Evolutionary conservation across 2,113 vertebrate species (phyloP), one percentile per base, ranked within the genome.

Genomic region (Oreochromis aureus): DNA sequence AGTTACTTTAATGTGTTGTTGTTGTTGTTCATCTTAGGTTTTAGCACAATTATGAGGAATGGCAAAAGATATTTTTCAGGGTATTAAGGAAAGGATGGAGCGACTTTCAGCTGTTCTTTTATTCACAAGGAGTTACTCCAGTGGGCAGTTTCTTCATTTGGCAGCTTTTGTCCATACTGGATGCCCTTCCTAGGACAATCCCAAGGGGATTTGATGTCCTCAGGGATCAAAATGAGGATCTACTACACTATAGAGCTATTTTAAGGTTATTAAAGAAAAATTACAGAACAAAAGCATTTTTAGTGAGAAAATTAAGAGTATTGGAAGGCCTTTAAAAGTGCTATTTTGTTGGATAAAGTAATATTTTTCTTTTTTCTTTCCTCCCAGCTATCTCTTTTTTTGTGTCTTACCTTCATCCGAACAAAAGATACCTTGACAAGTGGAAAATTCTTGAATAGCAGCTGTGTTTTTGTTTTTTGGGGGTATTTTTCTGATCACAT

Each of bases 401-500:
- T 80, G 2, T 82, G 22, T 84, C 27, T 66, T 80, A 85, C 80
- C 24, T 54, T 71, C 53, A 66, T 66, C 36, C 36, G n/a, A 81
- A 85, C 59, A 89, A 89, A 81, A 30, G 55, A 61, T 10, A 48
- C 39, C 36, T 80, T 63, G 34, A 78, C 71, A 86, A 83, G 36
- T 85, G 39, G 27, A 87, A 82, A 83, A 79, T 66, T n/a, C 80
- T 85, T 91, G 71, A 90, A 61, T 85, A 10, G 78, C 18, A 85
- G 80, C 58, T 27, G 79, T 27, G 80, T 82, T 79, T 63, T 53
- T 87, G 54, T 61, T 18, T 18, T 61, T 61, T 10, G 8, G 58
- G 56, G 27, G 15, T 32, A 32, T 59, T 59, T 59, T 6, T 59
- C 56, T 81, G 48, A 87, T 89, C 55, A 81, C 87, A 86, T 53